Evolutionary conservation across 2,797 vertebrate genomes (phyloP).

Genomic region (Clarias platycephalus): DNA sequence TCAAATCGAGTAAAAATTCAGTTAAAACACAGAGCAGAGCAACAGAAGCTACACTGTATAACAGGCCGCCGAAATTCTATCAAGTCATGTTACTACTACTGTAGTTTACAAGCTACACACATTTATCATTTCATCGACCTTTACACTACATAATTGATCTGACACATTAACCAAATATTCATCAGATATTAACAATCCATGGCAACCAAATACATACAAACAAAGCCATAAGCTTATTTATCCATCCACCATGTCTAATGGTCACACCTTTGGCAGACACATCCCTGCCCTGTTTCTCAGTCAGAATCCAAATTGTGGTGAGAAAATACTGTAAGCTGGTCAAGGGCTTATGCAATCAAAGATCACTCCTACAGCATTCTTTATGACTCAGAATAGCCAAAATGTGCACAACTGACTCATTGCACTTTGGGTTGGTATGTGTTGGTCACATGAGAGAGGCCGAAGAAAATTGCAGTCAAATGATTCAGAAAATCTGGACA

Average conservation of each 20-base stretch:
- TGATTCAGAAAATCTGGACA: not conserved
- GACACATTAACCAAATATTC: not conserved
- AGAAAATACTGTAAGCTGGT: not conserved
- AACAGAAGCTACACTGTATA: not conserved
- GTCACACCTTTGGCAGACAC: constrained; percentile 3
- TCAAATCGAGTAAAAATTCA: not conserved
- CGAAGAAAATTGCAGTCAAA: not conserved
- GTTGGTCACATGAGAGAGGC: not conserved
- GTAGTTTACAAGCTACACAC: not conserved
- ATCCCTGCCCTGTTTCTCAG: not conserved
- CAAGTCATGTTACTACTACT: not conserved
- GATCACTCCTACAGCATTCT: not conserved
- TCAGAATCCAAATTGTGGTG: not conserved
- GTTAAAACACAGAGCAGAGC: not conserved
- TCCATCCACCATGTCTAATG: not conserved
- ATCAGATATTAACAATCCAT: constrained; percentile 7
- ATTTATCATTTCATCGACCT: not conserved
- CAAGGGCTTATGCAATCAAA: not conserved
- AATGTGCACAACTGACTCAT: not conserved
- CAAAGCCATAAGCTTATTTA: not conserved
- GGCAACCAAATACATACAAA: not conserved
- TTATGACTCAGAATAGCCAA: not conserved
- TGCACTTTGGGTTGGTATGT: not conserved
- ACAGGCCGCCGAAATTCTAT: not conserved
- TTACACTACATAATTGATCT: not conserved